phyloP scores from a whole-genome alignment of 2,113 vertebrate species.

The Bos indicus region DNA sequence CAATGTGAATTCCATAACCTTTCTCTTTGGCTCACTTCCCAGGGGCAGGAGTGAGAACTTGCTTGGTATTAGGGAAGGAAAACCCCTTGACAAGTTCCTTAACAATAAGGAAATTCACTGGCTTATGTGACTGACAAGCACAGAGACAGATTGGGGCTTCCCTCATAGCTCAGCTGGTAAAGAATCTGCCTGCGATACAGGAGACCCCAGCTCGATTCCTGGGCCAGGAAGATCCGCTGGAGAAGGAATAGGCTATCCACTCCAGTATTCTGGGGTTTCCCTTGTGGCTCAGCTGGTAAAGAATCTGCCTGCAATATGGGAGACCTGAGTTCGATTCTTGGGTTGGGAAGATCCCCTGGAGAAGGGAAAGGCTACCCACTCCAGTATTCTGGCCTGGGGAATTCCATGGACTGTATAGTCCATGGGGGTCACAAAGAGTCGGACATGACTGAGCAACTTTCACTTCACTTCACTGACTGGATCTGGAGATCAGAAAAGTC shows the following conservation, averaged over 20 bases:
- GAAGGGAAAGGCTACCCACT: not conserved
- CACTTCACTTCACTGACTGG: not conserved
- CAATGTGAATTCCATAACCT: not conserved
- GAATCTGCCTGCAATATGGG: rapidly evolving
- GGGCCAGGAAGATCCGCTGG: not conserved
- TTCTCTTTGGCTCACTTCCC: not conserved
- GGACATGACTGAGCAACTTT: rapidly evolving
- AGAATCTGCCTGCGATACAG: not conserved
- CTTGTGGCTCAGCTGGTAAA: not conserved
- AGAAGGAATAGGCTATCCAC: not conserved
- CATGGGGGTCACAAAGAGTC: not conserved
- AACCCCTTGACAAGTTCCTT: not conserved
- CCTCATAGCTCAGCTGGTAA: not conserved
- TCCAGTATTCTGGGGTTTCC: not conserved
- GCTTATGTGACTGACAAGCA: not conserved
- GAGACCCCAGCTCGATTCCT: not conserved
- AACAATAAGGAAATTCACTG: not conserved
- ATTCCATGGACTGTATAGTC: not conserved
- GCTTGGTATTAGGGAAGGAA: not conserved
- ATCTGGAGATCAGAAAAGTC: not conserved
- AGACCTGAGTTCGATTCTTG: not conserved
- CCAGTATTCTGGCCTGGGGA: not conserved
- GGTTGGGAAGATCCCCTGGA: not conserved
- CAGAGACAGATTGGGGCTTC: not conserved
- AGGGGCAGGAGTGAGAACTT: not conserved